phyloP scores from a whole-genome alignment of 2,113 vertebrate genomes.

The Diadophis punctatus region DNA sequence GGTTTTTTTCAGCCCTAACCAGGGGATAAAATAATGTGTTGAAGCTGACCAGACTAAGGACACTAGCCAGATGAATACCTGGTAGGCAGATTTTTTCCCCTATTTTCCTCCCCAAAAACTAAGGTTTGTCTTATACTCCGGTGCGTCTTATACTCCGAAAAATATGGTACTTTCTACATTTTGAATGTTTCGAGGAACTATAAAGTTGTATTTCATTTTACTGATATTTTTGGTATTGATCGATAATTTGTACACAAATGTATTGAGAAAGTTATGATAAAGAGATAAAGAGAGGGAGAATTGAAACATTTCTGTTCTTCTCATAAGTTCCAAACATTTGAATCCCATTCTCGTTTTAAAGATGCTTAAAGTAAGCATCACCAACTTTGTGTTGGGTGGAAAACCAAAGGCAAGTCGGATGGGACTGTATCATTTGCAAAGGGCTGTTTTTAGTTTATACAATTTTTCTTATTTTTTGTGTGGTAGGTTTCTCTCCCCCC shows the following conservation, averaged over 20 bases:
- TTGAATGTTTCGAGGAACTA: background rate
- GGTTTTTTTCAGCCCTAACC: no score
- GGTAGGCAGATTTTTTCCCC: no score
- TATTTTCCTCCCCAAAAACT: no score
- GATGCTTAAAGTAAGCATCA: background rate
- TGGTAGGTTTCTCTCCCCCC: fast-evolving
- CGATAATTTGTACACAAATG: background rate
- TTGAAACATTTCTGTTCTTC: background rate
- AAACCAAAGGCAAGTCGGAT: background rate
- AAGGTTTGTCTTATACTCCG: no score
- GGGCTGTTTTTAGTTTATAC: background rate
- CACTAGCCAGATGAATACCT: no score
- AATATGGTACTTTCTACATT: background rate
- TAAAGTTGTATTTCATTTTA: background rate
- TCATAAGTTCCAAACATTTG: background rate
- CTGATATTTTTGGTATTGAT: background rate
- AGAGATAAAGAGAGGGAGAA: background rate
- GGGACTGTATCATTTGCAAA: background rate
- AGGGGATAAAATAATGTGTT: no score
- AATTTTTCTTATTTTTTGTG: background rate
- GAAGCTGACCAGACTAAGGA: no score
- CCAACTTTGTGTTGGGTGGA: background rate
- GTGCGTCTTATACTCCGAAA: no score
- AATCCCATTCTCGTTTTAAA: background rate
- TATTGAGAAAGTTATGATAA: background rate